Conservation (phyloP, 64 coral and sea anemone genomes). For the Anthopleura sola region DNA sequence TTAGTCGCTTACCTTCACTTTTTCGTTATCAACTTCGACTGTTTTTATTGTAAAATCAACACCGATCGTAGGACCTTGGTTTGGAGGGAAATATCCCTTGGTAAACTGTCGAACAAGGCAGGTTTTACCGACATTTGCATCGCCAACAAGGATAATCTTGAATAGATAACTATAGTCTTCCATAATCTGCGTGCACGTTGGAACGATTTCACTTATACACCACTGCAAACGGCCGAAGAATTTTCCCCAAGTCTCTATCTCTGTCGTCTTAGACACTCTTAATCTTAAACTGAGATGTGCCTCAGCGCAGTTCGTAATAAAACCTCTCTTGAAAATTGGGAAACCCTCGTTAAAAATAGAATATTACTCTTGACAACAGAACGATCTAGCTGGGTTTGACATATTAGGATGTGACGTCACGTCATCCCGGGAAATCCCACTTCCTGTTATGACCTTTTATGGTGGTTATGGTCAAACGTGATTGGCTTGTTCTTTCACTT, state of each 20-base stretch:
- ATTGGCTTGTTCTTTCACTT: neutral
- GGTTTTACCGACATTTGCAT: constrained; percentile 98
- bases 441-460: constrained; percentile 9
- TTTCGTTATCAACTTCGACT: constrained; percentile 92
- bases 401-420: constrained; percentile 32
- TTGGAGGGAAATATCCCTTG: constrained; percentile 89
- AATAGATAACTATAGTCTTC: constrained; percentile 95
- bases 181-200: constrained; percentile 23
- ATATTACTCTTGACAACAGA: constrained; percentile 5
- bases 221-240: neutral
- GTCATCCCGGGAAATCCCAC: constrained; percentile 22
- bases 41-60: constrained; percentile 98
- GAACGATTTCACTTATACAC: neutral
- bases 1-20: constrained; percentile 72
- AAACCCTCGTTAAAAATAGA: constrained; percentile 10
- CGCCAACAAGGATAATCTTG: constrained; percentile 96
- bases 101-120: constrained; percentile 92
- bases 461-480: neutral
- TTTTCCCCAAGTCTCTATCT: neutral
- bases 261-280: neutral
- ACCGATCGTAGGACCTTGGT: constrained; percentile 92
- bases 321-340: neutral
- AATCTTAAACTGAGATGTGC: neutral
- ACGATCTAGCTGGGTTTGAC: constrained; percentile 16
- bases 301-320: neutral